phyloP scores from a whole-genome alignment of 2,797 vertebrate genomes.

The Microtus agrestis region DNA sequence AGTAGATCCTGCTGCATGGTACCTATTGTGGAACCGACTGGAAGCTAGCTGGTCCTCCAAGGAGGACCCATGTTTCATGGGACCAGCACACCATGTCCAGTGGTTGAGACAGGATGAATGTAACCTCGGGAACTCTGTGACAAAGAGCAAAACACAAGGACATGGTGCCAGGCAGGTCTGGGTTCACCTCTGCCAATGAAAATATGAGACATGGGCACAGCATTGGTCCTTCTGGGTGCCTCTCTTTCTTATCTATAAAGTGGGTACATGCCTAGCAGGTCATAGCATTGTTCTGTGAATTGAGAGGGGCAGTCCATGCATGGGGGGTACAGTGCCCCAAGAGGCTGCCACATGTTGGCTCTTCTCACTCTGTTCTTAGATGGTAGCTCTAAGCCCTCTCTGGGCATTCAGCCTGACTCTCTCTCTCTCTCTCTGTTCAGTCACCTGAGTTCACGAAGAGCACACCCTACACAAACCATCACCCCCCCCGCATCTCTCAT shows the following conservation, averaged over 20 bases:
- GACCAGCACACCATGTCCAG: not conserved
- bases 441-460: not conserved
- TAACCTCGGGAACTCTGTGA: fast-evolving
- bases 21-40: not conserved
- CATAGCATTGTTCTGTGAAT: not conserved
- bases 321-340: not conserved
- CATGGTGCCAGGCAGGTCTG: not conserved
- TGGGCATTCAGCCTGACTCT: not conserved
- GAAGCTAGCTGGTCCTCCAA: not conserved
- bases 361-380: not conserved
- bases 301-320: not conserved
- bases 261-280: not conserved
- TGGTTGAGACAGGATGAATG: not conserved
- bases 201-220: not conserved
- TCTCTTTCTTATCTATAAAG: constrained; percentile 34
- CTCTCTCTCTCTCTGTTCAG: not conserved
- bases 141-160: not conserved
- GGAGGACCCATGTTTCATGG: fast-evolving
- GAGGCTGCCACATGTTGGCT: not conserved
- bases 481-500: not conserved
- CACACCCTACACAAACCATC: not conserved
- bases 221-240: not conserved
- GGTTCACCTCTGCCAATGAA: constrained; percentile 23
- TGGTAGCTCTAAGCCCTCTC: not conserved
- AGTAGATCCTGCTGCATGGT: not conserved